Evolutionary conservation across 2,888 invertebrate genomes (phyloP), one percentile per base, ranked within the genome.

Genomic region (Eristalis tenax): DNA sequence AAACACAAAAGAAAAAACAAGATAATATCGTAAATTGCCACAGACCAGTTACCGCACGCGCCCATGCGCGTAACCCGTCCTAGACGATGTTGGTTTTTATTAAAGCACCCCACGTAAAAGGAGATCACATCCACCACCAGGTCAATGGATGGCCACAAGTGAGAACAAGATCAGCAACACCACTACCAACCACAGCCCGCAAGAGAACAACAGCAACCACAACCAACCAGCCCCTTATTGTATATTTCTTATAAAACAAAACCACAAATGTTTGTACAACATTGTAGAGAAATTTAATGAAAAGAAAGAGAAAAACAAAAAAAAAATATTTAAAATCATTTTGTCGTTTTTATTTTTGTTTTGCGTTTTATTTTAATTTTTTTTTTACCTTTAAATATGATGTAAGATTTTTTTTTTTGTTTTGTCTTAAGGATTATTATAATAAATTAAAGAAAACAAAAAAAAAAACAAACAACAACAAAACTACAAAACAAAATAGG

Each of bases 241-340:
- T 86, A 86, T 82, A 86, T 86, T 86, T 86, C 82, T 75, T 78
- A 79, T 66, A 80, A 76, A 74, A 74, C 23, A 84, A 78, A 83
- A 78, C 66, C 64, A 71, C 74, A 82, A 76, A 83, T 82, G 86
- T 85, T 81, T 76, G 35, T 74, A 76, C 69, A 82, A 83, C 83
- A 79, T 87, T 83, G 71, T 83, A 83, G 82, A 79, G 83, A 79
- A 79, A 56, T 66, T 75, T 32, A 75, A 79, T 68, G 18, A 70
- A 69, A 78, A 59, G 11, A 43, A n/a, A 43, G 6, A 23, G 2
- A 77, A 63, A 80, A 70, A 18, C 28, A 75, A 75, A 68, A 59
- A 28, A 61, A 57, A 57, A 70, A 57, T 75, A 75, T 75, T 69
- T 69, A 68, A 81, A 61, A 61, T 81, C 75, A 38, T 35, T 71